phyloP scores from a whole-genome alignment of 2,113 vertebrate genomes.

The pig (Sus scrofa) region DNA sequence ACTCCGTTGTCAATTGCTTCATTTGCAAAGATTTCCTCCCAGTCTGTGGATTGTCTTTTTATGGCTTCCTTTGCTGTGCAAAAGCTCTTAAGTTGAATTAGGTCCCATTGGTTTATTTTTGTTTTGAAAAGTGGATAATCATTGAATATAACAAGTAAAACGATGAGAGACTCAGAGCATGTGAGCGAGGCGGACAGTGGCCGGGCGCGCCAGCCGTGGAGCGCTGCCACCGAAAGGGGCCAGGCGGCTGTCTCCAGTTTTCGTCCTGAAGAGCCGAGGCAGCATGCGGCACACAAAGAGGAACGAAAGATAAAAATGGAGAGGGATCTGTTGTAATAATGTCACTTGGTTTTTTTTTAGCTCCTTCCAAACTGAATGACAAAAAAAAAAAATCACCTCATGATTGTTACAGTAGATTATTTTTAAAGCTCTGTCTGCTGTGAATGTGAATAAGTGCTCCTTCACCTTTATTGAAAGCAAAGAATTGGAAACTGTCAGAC shows the following conservation, averaged over 20 bases:
- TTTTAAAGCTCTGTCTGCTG: background rate
- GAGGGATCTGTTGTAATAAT: background rate
- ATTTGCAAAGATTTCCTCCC: too few relatives aligned
- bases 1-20: too few relatives aligned
- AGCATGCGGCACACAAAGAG: too few relatives aligned
- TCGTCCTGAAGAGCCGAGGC: background rate
- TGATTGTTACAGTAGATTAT: background rate
- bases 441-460: accelerated
- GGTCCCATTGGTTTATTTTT: too few relatives aligned
- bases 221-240: accelerated
- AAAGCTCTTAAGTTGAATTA: too few relatives aligned
- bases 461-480: background rate
- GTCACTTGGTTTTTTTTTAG: background rate
- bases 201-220: background rate
- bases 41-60: too few relatives aligned
- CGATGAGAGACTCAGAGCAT: accelerated
- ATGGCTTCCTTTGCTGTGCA: too few relatives aligned
- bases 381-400: background rate
- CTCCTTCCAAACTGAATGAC: background rate
- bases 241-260: background rate
- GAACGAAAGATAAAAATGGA: background rate
- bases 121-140: too few relatives aligned
- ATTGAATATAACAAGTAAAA: background rate
- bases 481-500: accelerated
- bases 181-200: accelerated